Base-by-base conservation (phyloP, 2,888 invertebrate genomes). In the Pollenia amentaria region DNA sequence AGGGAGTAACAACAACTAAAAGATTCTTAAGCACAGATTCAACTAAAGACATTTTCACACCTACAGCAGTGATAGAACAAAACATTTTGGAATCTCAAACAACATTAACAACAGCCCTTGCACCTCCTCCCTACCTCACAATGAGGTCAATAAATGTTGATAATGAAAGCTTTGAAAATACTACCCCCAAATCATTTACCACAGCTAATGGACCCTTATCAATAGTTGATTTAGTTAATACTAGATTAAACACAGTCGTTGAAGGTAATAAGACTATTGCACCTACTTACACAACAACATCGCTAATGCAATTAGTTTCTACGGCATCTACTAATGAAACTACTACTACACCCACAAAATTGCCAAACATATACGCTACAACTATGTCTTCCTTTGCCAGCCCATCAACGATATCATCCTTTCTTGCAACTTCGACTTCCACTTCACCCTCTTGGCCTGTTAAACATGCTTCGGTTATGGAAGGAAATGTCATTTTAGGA, bases 401-500 rank as follows among this genome's bases (percentile, higher is more conserved):
- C 12, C 10, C 44, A 16, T n/a, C 9, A 11, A 55, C 79, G 14
- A 3, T 48, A 38, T n/a, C 51, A 16, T 2, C 38, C 11, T 46
- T 46, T 73, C 57, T 85, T 1, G 67, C 89, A 38, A 21, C 89
- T 0, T 87, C 89, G 29, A 64, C 82, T 7, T 16, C 85, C 1
- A 48, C 84, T n/a, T 55, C 88, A 57, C 77, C 90, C 16, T 84
- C 89, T 1, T 97, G 97, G 97, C 97, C 98, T 0, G 96, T 97
- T 4, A 98, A 97, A 90, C 95, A 96, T 90, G 97, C 97, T 90
- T 97, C 98, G 0, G 96, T 97, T 8, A 96, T 98, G 65, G 97
- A 97, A 91, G 98, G 98, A 0, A 97, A 98, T 91, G 94, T 98
- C 62, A 95, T 98, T 10, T 94, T 98, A 1, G 98, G 98, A 7